phyloP scores from a whole-genome alignment of 2,888 invertebrate species.

The Mallateleia sp. region DNA sequence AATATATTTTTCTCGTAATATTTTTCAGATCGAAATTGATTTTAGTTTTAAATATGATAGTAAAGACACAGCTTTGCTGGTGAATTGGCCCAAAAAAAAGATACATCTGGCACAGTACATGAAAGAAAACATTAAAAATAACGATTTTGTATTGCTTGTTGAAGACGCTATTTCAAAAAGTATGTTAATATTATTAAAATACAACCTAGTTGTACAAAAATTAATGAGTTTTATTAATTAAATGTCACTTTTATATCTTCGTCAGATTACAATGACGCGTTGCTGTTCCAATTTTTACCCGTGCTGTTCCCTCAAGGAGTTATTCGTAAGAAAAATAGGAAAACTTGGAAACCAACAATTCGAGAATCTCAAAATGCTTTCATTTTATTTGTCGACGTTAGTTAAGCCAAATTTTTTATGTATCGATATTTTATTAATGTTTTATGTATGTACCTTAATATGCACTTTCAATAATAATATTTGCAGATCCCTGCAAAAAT shows the following conservation, averaged over 20 bases:
- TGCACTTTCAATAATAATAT: no score
- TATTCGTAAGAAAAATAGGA: constrained; percentile 4
- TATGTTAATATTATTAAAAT: no score
- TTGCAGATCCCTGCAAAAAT: no score
- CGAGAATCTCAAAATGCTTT: constrained; percentile 18
- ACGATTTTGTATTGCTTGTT: background rate
- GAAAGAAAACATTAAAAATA: constrained; percentile 3
- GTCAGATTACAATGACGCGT: constrained; percentile 18
- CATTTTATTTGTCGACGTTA: constrained; percentile 12
- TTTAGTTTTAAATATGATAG: background rate
- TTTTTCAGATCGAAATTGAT: constrained; percentile 14
- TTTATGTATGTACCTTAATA: no score
- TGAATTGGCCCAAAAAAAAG: background rate
- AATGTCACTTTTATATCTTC: no score
- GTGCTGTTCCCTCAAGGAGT: background rate
- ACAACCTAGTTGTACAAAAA: no score
- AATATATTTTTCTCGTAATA: no score
- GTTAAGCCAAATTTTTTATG: no score
- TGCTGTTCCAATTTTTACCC: constrained; percentile 18
- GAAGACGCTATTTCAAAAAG: constrained; percentile 15
- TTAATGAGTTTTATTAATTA: no score
- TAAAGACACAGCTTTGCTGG: background rate
- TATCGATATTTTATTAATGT: no score
- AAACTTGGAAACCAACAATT: constrained; percentile 35
- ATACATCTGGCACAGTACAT: no score